Evolutionary conservation across 64 coral and sea anemone species (phyloP).

Genomic region (Dendrophyllia cribrosa): DNA sequence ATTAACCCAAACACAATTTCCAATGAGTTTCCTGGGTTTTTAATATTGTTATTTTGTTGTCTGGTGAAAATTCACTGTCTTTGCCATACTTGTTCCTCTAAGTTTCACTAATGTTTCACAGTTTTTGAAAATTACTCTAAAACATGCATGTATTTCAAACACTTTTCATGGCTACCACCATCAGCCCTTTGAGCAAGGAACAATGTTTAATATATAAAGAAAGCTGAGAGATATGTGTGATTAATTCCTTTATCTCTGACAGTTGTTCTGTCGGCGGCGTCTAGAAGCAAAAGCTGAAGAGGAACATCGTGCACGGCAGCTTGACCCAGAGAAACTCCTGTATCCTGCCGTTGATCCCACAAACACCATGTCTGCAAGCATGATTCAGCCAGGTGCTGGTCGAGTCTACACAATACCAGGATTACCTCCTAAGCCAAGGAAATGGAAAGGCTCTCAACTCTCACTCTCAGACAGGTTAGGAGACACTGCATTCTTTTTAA

Average conservation of each 20-base stretch:
- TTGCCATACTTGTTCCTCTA: too few relatives aligned
- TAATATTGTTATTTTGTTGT: too few relatives aligned
- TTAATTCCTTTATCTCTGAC: background rate
- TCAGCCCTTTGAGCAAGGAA: too few relatives aligned
- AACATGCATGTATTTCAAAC: too few relatives aligned
- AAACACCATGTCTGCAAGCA: slow-evolving; percentile 83
- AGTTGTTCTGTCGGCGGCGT: slow-evolving; percentile 85
- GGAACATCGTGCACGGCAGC: slow-evolving; percentile 50
- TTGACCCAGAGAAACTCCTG: slow-evolving; percentile 76
- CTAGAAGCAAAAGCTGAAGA: slow-evolving; percentile 70
- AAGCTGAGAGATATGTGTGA: background rate
- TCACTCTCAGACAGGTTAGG: slow-evolving; percentile 86
- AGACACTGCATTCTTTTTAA: too few relatives aligned
- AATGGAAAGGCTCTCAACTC: slow-evolving; percentile 85
- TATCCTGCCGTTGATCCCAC: slow-evolving; percentile 82
- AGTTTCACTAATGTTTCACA: too few relatives aligned
- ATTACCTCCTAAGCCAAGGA: slow-evolving; percentile 72
- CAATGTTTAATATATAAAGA: too few relatives aligned
- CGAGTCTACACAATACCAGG: slow-evolving; percentile 74
- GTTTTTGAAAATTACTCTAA: too few relatives aligned
- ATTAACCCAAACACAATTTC: too few relatives aligned
- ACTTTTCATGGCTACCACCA: too few relatives aligned
- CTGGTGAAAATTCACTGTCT: too few relatives aligned
- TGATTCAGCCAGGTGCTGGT: slow-evolving; percentile 88
- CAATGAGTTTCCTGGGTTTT: too few relatives aligned